Base-by-base conservation (phyloP, 2,797 vertebrate genomes). In the Enteromius afrohamiltoni region DNA sequence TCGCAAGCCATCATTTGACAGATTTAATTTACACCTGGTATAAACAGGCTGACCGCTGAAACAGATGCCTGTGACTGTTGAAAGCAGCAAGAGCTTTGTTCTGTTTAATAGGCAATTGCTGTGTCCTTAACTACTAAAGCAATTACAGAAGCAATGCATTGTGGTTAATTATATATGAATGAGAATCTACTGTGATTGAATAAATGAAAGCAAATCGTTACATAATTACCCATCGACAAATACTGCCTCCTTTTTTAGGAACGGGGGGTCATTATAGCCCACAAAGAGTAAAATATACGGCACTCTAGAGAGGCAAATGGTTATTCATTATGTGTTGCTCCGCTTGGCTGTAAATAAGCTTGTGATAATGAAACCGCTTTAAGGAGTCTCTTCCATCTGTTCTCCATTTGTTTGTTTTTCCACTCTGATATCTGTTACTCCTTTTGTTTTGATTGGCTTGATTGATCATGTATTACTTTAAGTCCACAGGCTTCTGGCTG, bases 321-420 rank as follows among this genome's bases (percentile, higher is more conserved):
- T 67, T 53, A 67, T 75, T 76, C 47, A 31, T 76, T 76, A 67
- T 76, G 31, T 58, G n/a, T 8, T 53, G 71, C 73, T 68, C 23
- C 42, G 23, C 34, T 68, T 77, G 45, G 62, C 62, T 29, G 73
- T 83, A 83, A 76, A 77, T 77, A 68, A 83, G 49, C 69, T 17
- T 47, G 75, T 64, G 60, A 58, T 81, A 87, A 85, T 84, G 69
- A 84, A 78, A 49, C 42, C 3, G 75, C 83, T 84, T 83, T 80
- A 83, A 62, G 53, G 71, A 79, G 80, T 67, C 42, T 67, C 55
- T 67, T 71, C 65, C 19, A 2, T 81, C 71, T 84, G 37, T 17
- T 84, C 29, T 49, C 58, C 19, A 69, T 75, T 69, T 49, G 68
- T 42, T 78, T 75, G 77, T 67, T 53, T 62, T 62, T 74, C 65